Evolutionary conservation across 2,888 invertebrate species (phyloP).

Genomic region (Oxyscelio sp.): DNA sequence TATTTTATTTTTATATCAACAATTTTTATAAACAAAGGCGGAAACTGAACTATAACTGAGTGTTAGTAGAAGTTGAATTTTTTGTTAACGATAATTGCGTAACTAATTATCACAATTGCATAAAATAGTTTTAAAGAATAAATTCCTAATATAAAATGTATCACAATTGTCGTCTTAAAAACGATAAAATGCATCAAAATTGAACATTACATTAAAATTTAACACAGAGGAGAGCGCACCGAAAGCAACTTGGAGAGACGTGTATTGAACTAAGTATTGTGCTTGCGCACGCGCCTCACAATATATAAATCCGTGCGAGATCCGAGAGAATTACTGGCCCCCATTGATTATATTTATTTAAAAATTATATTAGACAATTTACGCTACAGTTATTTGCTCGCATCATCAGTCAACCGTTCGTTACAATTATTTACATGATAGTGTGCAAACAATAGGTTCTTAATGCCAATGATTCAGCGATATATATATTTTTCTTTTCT

Average conservation of each 20-base stretch:
- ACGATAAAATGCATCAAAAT: not conserved
- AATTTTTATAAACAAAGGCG: too few species aligned
- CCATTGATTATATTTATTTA: slow-evolving; percentile 82
- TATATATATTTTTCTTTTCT: slow-evolving; percentile 15
- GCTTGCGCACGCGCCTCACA: slow-evolving; percentile 81
- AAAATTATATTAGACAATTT: slow-evolving; percentile 68
- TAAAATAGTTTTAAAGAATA: too few species aligned
- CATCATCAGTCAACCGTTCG: slow-evolving; percentile 53
- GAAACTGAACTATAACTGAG: too few species aligned
- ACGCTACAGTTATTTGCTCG: slow-evolving; percentile 47
- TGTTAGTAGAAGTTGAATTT: too few species aligned
- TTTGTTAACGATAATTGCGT: too few species aligned
- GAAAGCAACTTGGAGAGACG: slow-evolving; percentile 61
- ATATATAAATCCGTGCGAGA: slow-evolving; percentile 88
- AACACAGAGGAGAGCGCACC: slow-evolving; percentile 26
- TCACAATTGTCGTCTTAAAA: too few species aligned
- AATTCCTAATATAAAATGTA: too few species aligned
- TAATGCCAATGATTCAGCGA: too few species aligned
- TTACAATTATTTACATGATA: slow-evolving; percentile 64
- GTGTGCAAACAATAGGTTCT: slow-evolving; percentile 31
- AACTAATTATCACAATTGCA: too few species aligned
- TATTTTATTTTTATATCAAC: too few species aligned
- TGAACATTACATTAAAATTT: slow-evolving; percentile 1
- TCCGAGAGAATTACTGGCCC: slow-evolving; percentile 89
- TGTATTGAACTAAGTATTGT: slow-evolving; percentile 56